Conservation (phyloP, 2,797 vertebrate genomes). For the Chrysocyon brachyurus region DNA sequence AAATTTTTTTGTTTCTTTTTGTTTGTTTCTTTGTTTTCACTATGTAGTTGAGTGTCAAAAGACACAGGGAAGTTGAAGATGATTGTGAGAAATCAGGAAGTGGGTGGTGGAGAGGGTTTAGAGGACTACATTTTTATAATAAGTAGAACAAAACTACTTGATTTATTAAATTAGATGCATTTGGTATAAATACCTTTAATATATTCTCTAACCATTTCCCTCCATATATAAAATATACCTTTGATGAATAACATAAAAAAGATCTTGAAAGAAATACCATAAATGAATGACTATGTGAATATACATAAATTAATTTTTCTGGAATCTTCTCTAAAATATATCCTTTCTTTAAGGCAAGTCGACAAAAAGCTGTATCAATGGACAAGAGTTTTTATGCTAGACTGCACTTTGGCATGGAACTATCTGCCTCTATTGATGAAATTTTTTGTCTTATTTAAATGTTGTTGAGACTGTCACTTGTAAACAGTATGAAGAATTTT, state of each 20-base stretch:
- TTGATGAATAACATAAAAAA: not conserved
- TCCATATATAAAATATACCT: not conserved
- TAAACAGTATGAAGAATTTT: not conserved
- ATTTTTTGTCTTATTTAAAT: not conserved
- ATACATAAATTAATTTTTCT: not conserved
- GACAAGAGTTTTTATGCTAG: not conserved
- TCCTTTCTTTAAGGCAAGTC: not conserved
- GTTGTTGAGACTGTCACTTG: not conserved
- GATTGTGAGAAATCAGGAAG: not conserved
- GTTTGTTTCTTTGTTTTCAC: not conserved
- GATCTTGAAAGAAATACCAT: not conserved
- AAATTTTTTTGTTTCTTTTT: not conserved
- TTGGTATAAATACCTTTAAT: not conserved
- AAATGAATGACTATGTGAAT: not conserved
- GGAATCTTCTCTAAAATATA: not conserved
- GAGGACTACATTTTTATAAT: not conserved
- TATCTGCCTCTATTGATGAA: not conserved
- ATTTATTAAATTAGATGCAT: not conserved
- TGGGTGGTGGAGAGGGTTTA: not conserved
- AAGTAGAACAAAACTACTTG: not conserved
- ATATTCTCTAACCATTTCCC: not conserved
- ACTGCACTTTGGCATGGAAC: not conserved
- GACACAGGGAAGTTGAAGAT: not conserved
- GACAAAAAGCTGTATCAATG: not conserved
- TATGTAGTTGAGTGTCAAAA: not conserved